Evolutionary conservation across 2,113 vertebrate species (phyloP).

Genomic region (Trachemys scripta): DNA sequence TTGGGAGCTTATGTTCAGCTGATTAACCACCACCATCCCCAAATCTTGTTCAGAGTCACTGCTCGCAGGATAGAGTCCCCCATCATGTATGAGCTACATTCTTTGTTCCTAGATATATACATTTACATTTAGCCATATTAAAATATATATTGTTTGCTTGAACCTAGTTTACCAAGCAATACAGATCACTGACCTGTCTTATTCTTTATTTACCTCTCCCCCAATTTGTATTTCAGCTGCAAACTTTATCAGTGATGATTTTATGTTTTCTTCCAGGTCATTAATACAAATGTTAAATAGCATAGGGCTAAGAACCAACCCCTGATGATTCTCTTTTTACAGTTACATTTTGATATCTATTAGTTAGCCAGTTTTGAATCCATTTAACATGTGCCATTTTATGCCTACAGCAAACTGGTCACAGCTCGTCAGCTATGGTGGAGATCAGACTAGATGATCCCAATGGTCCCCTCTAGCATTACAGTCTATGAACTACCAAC

Average conservation of each 20-base stretch:
- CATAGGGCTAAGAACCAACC: background rate
- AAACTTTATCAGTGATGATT: background rate
- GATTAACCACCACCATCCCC: background rate
- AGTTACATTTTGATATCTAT: background rate
- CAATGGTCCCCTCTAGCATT: background rate
- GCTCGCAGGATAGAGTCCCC: background rate
- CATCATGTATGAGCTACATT: background rate
- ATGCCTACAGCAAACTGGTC: background rate
- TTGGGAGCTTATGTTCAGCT: background rate
- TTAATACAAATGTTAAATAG: background rate
- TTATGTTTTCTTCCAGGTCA: background rate
- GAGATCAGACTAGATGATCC: background rate
- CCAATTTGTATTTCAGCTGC: background rate
- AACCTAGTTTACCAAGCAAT: background rate
- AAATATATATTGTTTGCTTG: background rate
- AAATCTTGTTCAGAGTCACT: background rate
- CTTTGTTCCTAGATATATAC: background rate
- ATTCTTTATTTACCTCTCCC: background rate
- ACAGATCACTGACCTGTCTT: background rate
- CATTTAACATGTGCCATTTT: background rate
- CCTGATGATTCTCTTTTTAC: background rate
- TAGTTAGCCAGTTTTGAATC: background rate
- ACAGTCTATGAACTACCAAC: background rate
- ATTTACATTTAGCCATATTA: background rate
- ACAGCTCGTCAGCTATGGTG: background rate